phyloP scores from a whole-genome alignment of 2,888 invertebrate species.

The Lithophane leautieri region DNA sequence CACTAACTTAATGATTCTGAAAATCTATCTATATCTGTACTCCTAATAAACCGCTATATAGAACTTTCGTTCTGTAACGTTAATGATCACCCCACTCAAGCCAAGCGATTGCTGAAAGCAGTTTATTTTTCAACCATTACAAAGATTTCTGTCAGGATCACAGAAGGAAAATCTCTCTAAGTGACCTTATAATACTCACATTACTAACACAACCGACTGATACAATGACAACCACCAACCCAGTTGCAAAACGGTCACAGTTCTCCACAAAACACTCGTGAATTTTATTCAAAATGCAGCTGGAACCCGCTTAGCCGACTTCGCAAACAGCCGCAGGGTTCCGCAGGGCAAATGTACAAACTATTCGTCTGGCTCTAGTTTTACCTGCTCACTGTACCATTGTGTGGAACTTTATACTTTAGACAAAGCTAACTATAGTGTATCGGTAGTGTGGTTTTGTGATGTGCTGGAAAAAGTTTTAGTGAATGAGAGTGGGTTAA shows the following conservation, averaged over 20 bases:
- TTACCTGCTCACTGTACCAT: slow-evolving; percentile 41
- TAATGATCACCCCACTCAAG: background rate
- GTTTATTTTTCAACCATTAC: background rate
- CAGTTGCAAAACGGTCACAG: slow-evolving; percentile 1
- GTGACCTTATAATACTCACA: background rate
- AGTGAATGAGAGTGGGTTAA: background rate
- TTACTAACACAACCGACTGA: background rate
- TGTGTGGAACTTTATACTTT: slow-evolving; percentile 40
- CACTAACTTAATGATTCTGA: background rate
- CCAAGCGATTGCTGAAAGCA: background rate
- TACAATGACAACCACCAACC: slow-evolving; percentile 13
- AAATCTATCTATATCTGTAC: background rate
- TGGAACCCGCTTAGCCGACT: slow-evolving; percentile 48
- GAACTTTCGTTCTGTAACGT: background rate
- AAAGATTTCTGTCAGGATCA: background rate
- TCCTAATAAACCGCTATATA: background rate
- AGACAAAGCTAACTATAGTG: slow-evolving; percentile 37
- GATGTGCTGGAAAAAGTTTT: slow-evolving; percentile 26
- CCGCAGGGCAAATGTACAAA: slow-evolving; percentile 56
- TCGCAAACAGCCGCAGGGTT: slow-evolving; percentile 53
- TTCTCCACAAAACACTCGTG: slow-evolving; percentile 19
- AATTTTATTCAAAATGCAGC: slow-evolving; percentile 59
- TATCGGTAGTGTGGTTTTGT: slow-evolving; percentile 28
- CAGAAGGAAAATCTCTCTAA: background rate
- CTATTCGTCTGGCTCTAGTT: slow-evolving; percentile 41